A percentile compares a stretch with the other conserved stretches of the same genome.
Conservation (phyloP, 2,888 invertebrate species). For the Eupithecia centaureata region DNA sequence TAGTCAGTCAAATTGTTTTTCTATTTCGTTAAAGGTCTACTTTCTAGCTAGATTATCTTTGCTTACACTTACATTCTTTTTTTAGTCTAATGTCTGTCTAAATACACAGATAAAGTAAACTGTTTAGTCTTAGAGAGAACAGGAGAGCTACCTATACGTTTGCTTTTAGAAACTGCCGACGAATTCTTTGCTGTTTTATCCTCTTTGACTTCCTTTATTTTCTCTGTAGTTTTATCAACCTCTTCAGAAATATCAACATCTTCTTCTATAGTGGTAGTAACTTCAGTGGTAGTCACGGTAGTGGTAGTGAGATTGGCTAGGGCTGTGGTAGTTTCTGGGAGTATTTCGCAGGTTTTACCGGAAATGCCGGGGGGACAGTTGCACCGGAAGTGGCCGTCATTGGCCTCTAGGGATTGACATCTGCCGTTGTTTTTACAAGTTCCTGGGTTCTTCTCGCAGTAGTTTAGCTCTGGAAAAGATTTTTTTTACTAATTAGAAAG, state of each 20-base stretch:
- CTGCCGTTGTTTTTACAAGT: conserved; percentile 92
- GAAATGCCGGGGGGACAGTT: conserved; percentile 89
- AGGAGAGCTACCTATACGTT: conserved; percentile 32
- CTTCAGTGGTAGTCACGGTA: conserved; percentile 33
- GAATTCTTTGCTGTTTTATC: conserved; percentile 14
- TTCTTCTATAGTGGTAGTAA: conserved; percentile 38
- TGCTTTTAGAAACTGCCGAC: conserved; percentile 23
- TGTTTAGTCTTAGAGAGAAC: conserved; percentile 32
- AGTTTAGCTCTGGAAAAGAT: conserved; percentile 87
- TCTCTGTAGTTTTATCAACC: conserved; percentile 30
- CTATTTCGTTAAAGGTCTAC: conserved; percentile 6
- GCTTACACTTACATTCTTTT: background rate
- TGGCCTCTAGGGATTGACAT: conserved; percentile 90
- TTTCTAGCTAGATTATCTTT: conserved; percentile 16
- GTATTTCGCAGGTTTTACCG: conserved; percentile 90
- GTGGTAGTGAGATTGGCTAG: conserved; percentile 47
- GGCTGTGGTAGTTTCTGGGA: conserved; percentile 63
- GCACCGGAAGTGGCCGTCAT: conserved; percentile 91
- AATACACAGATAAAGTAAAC: conserved; percentile 33
- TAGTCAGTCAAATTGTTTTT: conserved; percentile 27
- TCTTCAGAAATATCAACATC: conserved; percentile 28
- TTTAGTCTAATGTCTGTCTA: conserved; percentile 17
- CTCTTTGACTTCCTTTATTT: conserved; percentile 26
- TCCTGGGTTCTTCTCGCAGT: conserved; percentile 90
- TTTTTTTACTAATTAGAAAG: too few species aligned